Conservation (phyloP, 2,113 vertebrate genomes). For the Pongo abelii region DNA sequence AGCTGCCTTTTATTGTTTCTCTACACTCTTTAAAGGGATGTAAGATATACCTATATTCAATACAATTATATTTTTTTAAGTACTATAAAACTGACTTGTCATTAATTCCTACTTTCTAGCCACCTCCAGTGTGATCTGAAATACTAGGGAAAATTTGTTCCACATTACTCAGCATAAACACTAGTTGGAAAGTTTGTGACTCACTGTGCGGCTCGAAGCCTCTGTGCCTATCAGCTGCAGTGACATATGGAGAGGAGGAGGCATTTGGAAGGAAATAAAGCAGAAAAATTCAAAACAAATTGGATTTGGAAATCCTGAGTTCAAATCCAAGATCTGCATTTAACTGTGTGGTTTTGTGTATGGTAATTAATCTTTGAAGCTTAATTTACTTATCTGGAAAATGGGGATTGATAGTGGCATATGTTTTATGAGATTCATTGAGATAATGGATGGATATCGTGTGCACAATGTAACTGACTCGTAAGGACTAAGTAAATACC, state of each 20-base stretch:
- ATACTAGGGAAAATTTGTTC: not conserved
- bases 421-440: not conserved
- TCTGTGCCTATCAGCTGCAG: not conserved
- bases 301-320: not conserved
- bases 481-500: not conserved
- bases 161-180: not conserved
- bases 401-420: not conserved
- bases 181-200: not conserved
- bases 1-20: not conserved
- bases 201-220: not conserved
- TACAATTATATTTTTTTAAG: not conserved
- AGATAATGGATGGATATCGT: not conserved
- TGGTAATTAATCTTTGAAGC: not conserved
- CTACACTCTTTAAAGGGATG: not conserved
- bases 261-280: not conserved
- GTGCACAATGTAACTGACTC: not conserved
- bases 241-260: not conserved
- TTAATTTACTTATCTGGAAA: constrained; percentile 27
- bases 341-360: not conserved
- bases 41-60: not conserved
- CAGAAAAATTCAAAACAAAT: constrained; percentile 30
- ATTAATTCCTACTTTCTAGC: not conserved
- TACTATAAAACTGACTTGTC: not conserved
- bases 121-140: not conserved
- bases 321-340: not conserved